Conservation (phyloP, 2,797 vertebrate species). For the Coccyzus lansbergi region DNA sequence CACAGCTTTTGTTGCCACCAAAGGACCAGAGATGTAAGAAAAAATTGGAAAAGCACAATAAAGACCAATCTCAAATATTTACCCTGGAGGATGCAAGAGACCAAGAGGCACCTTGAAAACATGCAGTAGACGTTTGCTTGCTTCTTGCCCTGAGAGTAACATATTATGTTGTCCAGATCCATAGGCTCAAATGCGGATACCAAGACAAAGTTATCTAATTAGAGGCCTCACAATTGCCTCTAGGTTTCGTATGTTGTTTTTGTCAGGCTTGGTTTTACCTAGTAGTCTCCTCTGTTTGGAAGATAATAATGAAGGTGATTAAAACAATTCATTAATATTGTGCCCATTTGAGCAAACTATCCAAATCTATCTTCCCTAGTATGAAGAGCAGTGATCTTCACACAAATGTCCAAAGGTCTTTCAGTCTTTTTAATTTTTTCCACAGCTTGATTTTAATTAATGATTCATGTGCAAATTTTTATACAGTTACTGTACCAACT, state of each 20-base stretch:
- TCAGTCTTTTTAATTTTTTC: background rate
- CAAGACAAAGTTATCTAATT: slow-evolving; percentile 55
- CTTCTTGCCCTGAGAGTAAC: slow-evolving; percentile 48
- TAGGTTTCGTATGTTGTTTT: background rate
- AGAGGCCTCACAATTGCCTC: slow-evolving; percentile 36
- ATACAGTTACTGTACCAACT: background rate
- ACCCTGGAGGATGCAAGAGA: background rate
- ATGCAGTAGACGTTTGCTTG: background rate
- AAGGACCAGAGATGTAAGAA: background rate
- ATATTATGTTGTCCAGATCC: slow-evolving; percentile 22
- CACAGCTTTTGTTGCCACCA: background rate
- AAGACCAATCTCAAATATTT: background rate
- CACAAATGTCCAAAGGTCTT: slow-evolving; percentile 45
- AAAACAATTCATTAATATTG: slow-evolving; percentile 57
- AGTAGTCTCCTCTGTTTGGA: slow-evolving; percentile 28
- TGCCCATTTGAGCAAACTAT: slow-evolving; percentile 11
- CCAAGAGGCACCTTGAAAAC: background rate
- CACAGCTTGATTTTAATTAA: slow-evolving; percentile 59
- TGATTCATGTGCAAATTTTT: slow-evolving; percentile 44
- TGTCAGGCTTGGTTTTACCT: background rate
- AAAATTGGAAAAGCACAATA: background rate
- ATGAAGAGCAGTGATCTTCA: slow-evolving; percentile 17
- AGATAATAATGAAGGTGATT: slow-evolving; percentile 43
- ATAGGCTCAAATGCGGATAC: slow-evolving; percentile 56
- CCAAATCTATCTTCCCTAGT: slow-evolving; percentile 31